Conservation (phyloP, 2,888 invertebrate genomes). For the Elysia crispata region DNA sequence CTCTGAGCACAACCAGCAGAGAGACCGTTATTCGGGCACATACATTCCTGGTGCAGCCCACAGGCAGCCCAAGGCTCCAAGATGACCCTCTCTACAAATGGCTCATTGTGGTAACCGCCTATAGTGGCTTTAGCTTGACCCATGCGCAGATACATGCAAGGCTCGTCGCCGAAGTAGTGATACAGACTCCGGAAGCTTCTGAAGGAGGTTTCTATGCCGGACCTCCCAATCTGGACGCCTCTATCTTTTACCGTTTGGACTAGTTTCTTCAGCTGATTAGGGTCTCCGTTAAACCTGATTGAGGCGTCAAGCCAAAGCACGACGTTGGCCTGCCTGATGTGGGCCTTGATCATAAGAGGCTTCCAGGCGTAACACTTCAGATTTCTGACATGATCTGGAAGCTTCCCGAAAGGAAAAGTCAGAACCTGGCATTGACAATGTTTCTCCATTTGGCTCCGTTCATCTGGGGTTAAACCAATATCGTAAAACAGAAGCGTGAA, state of each 20-base stretch:
- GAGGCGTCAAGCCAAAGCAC: slow-evolving; percentile 46
- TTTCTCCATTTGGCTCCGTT: slow-evolving; percentile 20
- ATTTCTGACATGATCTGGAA: slow-evolving; percentile 12
- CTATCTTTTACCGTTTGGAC: neutral
- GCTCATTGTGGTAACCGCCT: slow-evolving; percentile 41
- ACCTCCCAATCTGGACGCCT: slow-evolving; percentile 14
- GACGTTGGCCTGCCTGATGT: slow-evolving; percentile 21
- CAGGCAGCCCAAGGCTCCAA: slow-evolving; percentile 50
- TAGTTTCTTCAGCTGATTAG: neutral
- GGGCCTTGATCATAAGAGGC: slow-evolving; percentile 38
- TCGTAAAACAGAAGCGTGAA: slow-evolving; percentile 37
- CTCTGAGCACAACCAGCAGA: neutral
- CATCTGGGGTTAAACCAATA: slow-evolving; percentile 26
- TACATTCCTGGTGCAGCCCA: slow-evolving; percentile 41
- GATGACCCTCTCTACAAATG: slow-evolving; percentile 45
- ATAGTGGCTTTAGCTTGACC: slow-evolving; percentile 33
- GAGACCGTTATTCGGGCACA: slow-evolving; percentile 30
- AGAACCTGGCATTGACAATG: slow-evolving; percentile 37
- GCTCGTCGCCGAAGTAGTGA: slow-evolving; percentile 49
- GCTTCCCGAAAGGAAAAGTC: slow-evolving; percentile 41
- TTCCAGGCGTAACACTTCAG: slow-evolving; percentile 45
- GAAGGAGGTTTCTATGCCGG: neutral
- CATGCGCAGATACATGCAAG: slow-evolving; percentile 44
- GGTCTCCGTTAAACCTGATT: slow-evolving; percentile 17
- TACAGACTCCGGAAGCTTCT: slow-evolving; percentile 33